These are phyloP conservation scores for Rhynchopsitta pachyrhyncha DNA, from an alignment of 2,113 vertebrate species.

Conservation along the genomic window DNA sequence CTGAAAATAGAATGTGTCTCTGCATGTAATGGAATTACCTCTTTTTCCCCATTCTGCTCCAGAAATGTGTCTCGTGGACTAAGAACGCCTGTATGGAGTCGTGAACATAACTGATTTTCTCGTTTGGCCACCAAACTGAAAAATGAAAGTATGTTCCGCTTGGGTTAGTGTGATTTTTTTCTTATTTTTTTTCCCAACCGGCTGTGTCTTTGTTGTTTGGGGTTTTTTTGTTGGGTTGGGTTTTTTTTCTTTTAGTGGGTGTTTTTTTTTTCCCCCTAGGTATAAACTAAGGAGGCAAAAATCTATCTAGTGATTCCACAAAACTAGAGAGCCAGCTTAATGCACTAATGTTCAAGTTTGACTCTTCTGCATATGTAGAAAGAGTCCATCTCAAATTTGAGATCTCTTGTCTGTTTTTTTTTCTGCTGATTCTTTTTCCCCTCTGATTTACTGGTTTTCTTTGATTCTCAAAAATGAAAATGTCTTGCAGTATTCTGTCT, in stretches of 20 bases:
- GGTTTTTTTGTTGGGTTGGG: not conserved
- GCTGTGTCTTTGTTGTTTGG: not conserved
- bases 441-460: conserved; percentile 3
- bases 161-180: not conserved
- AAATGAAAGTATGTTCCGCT: conserved; percentile 16
- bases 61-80: not conserved
- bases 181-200: not conserved
- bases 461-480: conserved; percentile 2
- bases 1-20: not conserved
- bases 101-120: conserved; percentile 10
- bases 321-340: not conserved
- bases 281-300: not conserved
- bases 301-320: not conserved
- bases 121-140: not conserved
- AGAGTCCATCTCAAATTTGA: not conserved
- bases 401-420: not conserved
- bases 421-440: not conserved
- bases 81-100: not conserved
- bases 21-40: not conserved
- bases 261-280: not conserved
- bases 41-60: not conserved
- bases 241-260: not conserved
- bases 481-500: conserved; percentile 8
- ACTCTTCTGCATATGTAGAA: not conserved
- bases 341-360: not conserved